phyloP scores from a whole-genome alignment of 2,797 vertebrate genomes.

The Rhodeus uyekii region DNA sequence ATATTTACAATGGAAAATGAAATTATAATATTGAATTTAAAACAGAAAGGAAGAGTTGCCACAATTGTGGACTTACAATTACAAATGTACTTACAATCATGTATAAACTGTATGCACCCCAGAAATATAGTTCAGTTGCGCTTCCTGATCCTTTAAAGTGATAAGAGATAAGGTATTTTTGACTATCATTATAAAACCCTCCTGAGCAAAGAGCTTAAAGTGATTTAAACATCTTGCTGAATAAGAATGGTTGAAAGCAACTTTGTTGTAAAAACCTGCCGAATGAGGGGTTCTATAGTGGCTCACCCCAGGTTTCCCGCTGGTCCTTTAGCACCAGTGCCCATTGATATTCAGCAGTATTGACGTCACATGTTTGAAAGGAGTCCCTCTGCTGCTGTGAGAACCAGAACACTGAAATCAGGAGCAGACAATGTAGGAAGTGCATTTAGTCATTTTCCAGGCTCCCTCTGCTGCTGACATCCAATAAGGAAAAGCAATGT shows the following conservation, averaged over 20 bases:
- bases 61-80: too few species aligned
- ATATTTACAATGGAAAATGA: neutral
- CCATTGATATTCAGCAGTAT: conserved; percentile 51
- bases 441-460: conserved; percentile 47
- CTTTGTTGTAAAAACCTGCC: conserved; percentile 29
- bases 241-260: conserved; percentile 33
- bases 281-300: conserved; percentile 27
- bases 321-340: conserved; percentile 31
- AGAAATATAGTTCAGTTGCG: neutral
- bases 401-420: conserved; percentile 44
- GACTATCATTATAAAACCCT: neutral
- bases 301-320: conserved; percentile 36
- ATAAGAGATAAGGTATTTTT: neutral
- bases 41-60: neutral
- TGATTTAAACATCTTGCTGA: conserved; percentile 13
- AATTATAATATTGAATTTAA: neutral
- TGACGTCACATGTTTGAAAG: conserved; percentile 57
- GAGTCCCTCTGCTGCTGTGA: conserved; percentile 51
- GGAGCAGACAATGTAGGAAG: conserved; percentile 47
- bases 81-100: too few species aligned
- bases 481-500: conserved; percentile 43
- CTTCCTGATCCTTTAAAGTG: neutral
- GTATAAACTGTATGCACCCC: neutral
- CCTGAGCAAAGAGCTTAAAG: conserved; percentile 14
- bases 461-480: conserved; percentile 42